Evolutionary conservation across 2,797 vertebrate species (phyloP).

Genomic region (Morus bassanus): DNA sequence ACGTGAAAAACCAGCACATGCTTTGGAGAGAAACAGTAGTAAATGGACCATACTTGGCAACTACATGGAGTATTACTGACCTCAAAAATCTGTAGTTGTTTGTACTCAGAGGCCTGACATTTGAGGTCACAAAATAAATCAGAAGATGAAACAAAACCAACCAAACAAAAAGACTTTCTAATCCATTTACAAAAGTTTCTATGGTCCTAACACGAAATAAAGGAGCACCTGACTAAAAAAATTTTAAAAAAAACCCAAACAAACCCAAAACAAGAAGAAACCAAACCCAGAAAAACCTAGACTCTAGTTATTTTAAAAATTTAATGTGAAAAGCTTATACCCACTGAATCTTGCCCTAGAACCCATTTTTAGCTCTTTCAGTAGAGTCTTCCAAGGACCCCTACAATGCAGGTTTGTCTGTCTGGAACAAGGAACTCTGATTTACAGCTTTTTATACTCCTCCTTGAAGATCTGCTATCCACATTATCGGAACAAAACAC

Average conservation of each 20-base stretch:
- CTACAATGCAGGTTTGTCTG: background rate
- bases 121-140: constrained; percentile 11
- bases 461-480: background rate
- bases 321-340: background rate
- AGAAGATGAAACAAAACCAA: background rate
- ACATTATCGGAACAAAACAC: background rate
- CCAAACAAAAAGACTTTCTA: background rate
- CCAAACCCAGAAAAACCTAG: background rate
- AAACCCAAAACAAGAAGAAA: background rate
- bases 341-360: background rate
- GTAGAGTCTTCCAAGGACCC: background rate
- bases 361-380: background rate
- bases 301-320: background rate
- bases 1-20: background rate
- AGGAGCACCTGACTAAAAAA: background rate
- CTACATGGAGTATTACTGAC: background rate
- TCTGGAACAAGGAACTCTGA: background rate
- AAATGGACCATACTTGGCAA: background rate
- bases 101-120: background rate
- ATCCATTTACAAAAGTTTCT: background rate
- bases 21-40: background rate
- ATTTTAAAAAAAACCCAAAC: background rate
- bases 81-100: background rate
- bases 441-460: background rate
- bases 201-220: background rate